Base-by-base conservation (phyloP, 2,888 invertebrate species). In the Hesperia comma region DNA sequence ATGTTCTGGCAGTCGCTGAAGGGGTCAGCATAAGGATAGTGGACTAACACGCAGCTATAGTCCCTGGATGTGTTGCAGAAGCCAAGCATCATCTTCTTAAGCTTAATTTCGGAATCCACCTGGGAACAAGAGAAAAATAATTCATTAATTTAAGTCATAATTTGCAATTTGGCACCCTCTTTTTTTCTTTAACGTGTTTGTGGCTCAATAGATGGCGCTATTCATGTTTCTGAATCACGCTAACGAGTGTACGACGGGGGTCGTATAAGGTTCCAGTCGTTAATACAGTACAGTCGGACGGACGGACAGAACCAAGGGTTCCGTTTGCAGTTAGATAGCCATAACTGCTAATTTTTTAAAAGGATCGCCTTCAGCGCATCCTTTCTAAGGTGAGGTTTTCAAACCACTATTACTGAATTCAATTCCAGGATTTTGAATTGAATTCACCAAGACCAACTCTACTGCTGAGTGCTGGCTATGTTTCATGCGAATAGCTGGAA, bases 41-140 rank as follows among this genome's bases (percentile, higher is more conserved):
- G 93, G 17, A 95, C 90, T 49, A 94, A 78, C 6, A 94, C 92
- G 77, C 94, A 95, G 77, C 92, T 92, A 75, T 92, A 94, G 76
- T 94, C 94, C 55, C 88, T 75, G 26, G 87, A 82, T 70, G 84
- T 75, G 6, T 81, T 88, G 85, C 77, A 89, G 82, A 76, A 92
- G 68, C 87, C 92, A 80, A 93, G 85, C 79, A 79, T 81, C 79
- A 79, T 81, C 80, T 83, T 88, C 86, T 88, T 89, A 82, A 93
- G 79, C 84, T 90, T 93, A 72, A 86, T 92, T 76, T 93, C 94
- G 67, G 88, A 94, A 85, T 93, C 93, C 33, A 93, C 94, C 94
- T 94, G 93, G 53, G 82, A 84, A 82, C 87, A 93, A 85, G 8
- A 49, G 33, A 49, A 21, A 56, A 49, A 55, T 0, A 17, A 17